These are phyloP conservation scores for Sternarchorhynchus goeldii DNA, from an alignment of 2,797 vertebrate genomes.

Conservation along the genomic window DNA sequence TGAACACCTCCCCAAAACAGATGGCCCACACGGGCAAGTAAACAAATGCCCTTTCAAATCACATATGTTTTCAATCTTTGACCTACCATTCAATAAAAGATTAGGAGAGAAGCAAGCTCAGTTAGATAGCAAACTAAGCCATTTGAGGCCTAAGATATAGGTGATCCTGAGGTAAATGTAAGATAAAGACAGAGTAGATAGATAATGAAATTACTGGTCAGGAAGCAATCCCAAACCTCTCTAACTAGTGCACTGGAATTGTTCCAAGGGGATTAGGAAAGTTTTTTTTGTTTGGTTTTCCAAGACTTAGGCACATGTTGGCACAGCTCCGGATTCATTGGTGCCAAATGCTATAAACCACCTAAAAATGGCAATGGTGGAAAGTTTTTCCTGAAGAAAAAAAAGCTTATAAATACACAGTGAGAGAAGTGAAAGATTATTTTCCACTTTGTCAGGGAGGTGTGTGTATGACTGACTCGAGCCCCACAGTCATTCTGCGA, in stretches of 20 bases:
- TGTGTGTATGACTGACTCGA: slow-evolving; percentile 61
- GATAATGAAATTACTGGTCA: slow-evolving; percentile 7
- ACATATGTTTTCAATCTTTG: slow-evolving; percentile 1
- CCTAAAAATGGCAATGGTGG: slow-evolving; percentile 82
- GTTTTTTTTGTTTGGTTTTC: slow-evolving; percentile 59
- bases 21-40: slow-evolving; percentile 22
- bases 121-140: too few relatives aligned
- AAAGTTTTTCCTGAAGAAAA: slow-evolving; percentile 75
- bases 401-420: slow-evolving; percentile 75
- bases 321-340: slow-evolving; percentile 68
- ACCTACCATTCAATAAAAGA: not conserved
- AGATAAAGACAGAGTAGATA: too few relatives aligned
- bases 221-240: slow-evolving; percentile 21
- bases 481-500: slow-evolving; percentile 48
- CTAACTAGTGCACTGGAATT: slow-evolving; percentile 30
- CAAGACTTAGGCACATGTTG: slow-evolving; percentile 74
- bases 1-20: slow-evolving; percentile 41
- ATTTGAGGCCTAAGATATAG: too few relatives aligned
- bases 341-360: slow-evolving; percentile 79
- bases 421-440: slow-evolving; percentile 67
- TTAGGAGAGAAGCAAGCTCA: not conserved
- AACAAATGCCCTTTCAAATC: not conserved
- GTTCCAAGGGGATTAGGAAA: slow-evolving; percentile 50
- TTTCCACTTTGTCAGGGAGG: slow-evolving; percentile 76
- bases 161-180: not conserved